These are phyloP conservation scores for Pomatostomus ruficeps DNA, from an alignment of 2,113 vertebrate species.

Conservation along the genomic window DNA sequence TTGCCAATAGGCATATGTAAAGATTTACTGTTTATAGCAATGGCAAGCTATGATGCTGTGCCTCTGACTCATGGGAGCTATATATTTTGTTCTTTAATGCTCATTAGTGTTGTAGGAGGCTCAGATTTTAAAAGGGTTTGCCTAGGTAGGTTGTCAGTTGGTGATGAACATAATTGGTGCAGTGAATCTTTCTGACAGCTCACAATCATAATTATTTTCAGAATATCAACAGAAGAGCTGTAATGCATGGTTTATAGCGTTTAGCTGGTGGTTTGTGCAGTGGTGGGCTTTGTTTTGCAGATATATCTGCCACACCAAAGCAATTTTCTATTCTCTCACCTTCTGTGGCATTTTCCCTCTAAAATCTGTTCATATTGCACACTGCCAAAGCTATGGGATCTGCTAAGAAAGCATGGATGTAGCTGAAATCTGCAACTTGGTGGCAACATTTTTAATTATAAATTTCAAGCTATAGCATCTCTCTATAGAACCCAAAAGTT, in stretches of 20 bases:
- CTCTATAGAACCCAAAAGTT: neutral
- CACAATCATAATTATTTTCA: constrained; percentile 45
- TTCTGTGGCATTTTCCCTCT: neutral
- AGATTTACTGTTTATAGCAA: constrained; percentile 59
- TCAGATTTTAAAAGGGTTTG: constrained; percentile 40
- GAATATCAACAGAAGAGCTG: constrained; percentile 45
- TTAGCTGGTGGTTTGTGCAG: neutral
- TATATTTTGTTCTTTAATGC: constrained; percentile 22
- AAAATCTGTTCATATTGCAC: neutral
- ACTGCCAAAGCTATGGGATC: neutral
- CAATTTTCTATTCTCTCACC: constrained; percentile 12
- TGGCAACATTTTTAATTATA: neutral
- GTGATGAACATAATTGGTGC: constrained; percentile 28
- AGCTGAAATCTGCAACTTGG: neutral
- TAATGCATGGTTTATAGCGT: constrained; percentile 20
- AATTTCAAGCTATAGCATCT: neutral
- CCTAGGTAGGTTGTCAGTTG: constrained; percentile 8
- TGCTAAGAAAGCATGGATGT: neutral
- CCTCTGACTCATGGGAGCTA: constrained; percentile 2
- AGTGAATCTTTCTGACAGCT: constrained; percentile 39
- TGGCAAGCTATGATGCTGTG: constrained; percentile 1
- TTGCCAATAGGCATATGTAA: constrained; percentile 19
- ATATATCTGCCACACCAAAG: constrained; percentile 1
- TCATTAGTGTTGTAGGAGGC: constrained; percentile 29
- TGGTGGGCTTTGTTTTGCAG: constrained; percentile 1